Base-by-base conservation (phyloP, 1,140 invertebrate genomes). In the Scylla paramamosain region DNA sequence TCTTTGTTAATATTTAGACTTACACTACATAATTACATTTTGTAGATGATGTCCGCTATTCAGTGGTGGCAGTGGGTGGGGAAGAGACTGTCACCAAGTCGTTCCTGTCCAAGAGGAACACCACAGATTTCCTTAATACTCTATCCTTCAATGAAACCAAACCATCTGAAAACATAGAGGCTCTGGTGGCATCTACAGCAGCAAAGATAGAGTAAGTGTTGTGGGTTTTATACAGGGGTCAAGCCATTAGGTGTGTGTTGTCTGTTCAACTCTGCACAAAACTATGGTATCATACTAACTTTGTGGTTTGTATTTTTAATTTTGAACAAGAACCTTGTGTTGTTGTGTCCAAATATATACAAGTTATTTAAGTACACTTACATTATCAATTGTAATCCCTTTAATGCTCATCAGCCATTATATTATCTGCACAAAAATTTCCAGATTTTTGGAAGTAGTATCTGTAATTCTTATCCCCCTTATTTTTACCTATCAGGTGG, bases 11-110 rank as follows among this genome's bases (percentile, higher is more conserved):
- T 88, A 88, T 31, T 39, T 39, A 84, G 28, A 88, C 31, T 39
- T 88, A 88, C 45, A 88, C 48, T 89, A 89, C 48, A 25, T 46
- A 89, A 39, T 31, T 32, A 48, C 59, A 25, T 77, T 77, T 8
- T 77, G 25, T n/a, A 91, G 90, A 67, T 77, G 90, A 91, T 14
- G 90, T 91, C 6, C 90, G 90, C 32, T 91, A 91, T 77, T 48
- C 52, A 4, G 90, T 91, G 4, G 90, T 91, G n/a, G 32, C 52
- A 7, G 46, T 32, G 20, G 77, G 16, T 4, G 52, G 7, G 32
- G 29, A 77, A 2, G 10, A 31, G 28, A 52, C n/a, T 32, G 31
- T 67, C 4, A 77, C 52, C 14, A 16, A 52, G 39, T 0, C 14
- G 32, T 91, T 77, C 29, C 59, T 91, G 52, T 32, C 4, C 0